Evolutionary conservation across 53 echinoderm and acorn worm genomes (phyloP).

Genomic region (Actinopyga echinites): DNA sequence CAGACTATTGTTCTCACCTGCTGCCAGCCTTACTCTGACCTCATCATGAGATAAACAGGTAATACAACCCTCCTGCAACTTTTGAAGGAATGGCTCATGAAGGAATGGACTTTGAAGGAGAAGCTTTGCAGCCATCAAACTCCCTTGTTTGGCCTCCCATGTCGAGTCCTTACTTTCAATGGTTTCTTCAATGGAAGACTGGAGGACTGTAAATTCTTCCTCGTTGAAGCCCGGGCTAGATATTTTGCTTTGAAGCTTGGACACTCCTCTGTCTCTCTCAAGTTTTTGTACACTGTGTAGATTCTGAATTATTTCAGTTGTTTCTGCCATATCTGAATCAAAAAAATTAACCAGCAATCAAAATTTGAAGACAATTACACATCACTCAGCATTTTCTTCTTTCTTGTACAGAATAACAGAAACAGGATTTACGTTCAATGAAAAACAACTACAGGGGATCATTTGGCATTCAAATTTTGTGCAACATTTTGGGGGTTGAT

Average conservation of each 20-base stretch:
- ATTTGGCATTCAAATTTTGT: no score
- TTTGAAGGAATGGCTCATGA: conserved; percentile 53
- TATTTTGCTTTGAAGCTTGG: conserved; percentile 56
- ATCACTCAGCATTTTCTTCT: no score
- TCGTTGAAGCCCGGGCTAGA: conserved; percentile 42
- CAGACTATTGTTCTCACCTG: conserved; percentile 66
- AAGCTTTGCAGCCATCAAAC: conserved; percentile 77
- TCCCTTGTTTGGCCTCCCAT: conserved; percentile 94
- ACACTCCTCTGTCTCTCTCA: conserved; percentile 83
- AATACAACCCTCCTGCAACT: conserved; percentile 61
- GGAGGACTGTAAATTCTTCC: conserved; percentile 56
- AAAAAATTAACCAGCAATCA: neutral
- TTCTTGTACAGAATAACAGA: no score
- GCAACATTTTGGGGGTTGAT: no score
- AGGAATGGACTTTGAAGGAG: conserved; percentile 50
- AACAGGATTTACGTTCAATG: no score
- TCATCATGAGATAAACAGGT: conserved; percentile 72
- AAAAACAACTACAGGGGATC: no score
- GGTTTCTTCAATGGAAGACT: conserved; percentile 59
- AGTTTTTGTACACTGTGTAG: conserved; percentile 75
- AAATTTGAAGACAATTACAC: no score
- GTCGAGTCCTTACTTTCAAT: conserved; percentile 62
- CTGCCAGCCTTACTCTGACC: conserved; percentile 81
- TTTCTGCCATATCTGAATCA: conserved; percentile 34
- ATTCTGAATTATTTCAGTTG: conserved; percentile 23